These are phyloP conservation scores for Chaetodon trifasciatus DNA, from an alignment of 2,797 vertebrate genomes.

Conservation along the genomic window DNA sequence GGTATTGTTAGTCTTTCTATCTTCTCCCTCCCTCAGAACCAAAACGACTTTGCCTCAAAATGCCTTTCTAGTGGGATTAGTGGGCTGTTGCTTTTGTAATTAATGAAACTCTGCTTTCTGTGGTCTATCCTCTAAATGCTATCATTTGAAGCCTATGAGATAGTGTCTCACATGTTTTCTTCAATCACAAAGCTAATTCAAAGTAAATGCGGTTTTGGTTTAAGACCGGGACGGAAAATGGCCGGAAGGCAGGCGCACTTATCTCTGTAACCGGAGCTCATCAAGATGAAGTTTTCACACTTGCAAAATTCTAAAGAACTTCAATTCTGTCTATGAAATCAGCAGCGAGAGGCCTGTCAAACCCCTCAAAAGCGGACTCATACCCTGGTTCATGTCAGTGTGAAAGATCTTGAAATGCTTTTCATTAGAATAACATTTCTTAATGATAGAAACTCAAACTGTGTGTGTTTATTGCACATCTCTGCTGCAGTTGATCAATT, in stretches of 20 bases:
- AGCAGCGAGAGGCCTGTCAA: constrained; percentile 17
- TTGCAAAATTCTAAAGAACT: constrained; percentile 36
- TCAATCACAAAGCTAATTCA: constrained; percentile 70
- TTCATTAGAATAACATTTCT: constrained; percentile 7
- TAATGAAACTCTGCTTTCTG: constrained; percentile 93
- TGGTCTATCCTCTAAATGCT: constrained; percentile 89
- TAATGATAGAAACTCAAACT: constrained; percentile 32
- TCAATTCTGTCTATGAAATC: constrained; percentile 39
- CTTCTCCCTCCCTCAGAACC: constrained; percentile 83
- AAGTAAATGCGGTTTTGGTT: constrained; percentile 68
- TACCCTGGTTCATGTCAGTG: constrained; percentile 3
- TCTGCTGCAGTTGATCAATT: constrained; percentile 39
- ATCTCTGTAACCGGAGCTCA: constrained; percentile 67
- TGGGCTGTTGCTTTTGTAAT: constrained; percentile 94
- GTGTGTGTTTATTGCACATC: constrained; percentile 28
- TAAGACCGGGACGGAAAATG: constrained; percentile 44
- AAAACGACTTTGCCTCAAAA: constrained; percentile 89
- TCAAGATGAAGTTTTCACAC: constrained; percentile 68
- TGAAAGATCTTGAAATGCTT: constrained; percentile 5
- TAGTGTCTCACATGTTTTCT: constrained; percentile 82
- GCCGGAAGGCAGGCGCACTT: constrained; percentile 56
- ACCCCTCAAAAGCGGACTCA: background rate
- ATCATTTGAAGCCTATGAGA: constrained; percentile 88
- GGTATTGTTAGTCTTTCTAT: constrained; percentile 95
- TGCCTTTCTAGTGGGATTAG: constrained; percentile 94